Conservation (phyloP, 1,140 invertebrate genomes). For the Formica exsecta region DNA sequence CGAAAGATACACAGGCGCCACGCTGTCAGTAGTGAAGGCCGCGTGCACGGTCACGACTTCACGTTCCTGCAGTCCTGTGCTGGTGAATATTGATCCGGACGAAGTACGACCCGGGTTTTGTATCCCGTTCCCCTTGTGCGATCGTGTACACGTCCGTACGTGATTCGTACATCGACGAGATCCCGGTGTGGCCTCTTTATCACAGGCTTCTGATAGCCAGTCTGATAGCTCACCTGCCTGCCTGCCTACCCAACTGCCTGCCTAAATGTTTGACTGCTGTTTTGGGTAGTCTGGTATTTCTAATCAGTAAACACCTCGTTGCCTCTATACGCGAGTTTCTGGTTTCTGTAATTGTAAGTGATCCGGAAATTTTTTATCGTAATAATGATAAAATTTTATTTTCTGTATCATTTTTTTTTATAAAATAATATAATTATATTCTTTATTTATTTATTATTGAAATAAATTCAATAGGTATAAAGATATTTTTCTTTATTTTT, state of each 20-base stretch:
- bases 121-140: background rate
- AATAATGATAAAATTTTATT: background rate
- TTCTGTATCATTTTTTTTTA: background rate
- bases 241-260: background rate
- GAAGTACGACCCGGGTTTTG: conserved; percentile 49
- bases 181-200: conserved; percentile 43
- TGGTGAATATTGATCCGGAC: conserved; percentile 69
- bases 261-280: background rate
- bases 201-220: conserved; percentile 1
- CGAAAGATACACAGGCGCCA: conserved; percentile 66
- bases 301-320: background rate
- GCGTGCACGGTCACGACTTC: conserved; percentile 66
- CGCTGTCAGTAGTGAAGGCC: conserved; percentile 32
- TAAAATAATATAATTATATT: background rate
- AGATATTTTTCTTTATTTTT: background rate
- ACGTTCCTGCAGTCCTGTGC: conserved; percentile 3
- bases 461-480: background rate
- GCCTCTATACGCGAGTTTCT: background rate
- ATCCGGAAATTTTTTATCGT: background rate
- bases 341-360: background rate
- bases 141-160: conserved; percentile 34
- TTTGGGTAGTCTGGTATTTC: background rate
- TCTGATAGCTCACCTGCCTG: background rate
- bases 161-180: conserved; percentile 51
- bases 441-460: background rate